Percentiles rank a stretch among this genome's conserved stretches.
Conservation (phyloP, 2,888 invertebrate species). For the Sarcophaga subvicina region DNA sequence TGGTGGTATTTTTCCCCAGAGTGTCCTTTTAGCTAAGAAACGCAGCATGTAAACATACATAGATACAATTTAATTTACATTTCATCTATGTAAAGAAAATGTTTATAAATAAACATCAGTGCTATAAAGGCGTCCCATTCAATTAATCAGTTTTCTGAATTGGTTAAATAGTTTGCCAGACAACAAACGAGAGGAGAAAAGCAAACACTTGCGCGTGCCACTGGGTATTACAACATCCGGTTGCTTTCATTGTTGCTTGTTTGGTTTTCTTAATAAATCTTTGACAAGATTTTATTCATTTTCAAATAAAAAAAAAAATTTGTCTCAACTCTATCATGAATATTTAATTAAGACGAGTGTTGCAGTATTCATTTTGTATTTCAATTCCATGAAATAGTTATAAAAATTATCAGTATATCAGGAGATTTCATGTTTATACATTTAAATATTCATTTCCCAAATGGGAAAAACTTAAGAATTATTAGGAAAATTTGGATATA, state of each 20-base stretch:
- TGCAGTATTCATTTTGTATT: conserved; percentile 1
- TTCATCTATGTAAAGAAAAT: conserved; percentile 41
- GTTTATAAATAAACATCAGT: background rate
- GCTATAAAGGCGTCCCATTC: conserved; percentile 34
- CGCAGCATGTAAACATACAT: background rate
- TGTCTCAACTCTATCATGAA: background rate
- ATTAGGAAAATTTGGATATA: background rate
- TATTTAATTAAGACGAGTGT: conserved; percentile 1
- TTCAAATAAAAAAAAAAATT: background rate
- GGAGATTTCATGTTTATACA: background rate
- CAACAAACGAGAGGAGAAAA: conserved; percentile 30
- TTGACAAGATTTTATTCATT: conserved; percentile 14
- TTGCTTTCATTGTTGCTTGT: background rate
- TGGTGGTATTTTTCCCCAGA: conserved; percentile 48
- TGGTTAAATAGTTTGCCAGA: conserved; percentile 68
- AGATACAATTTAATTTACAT: conserved; percentile 52
- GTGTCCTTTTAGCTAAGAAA: conserved; percentile 33
- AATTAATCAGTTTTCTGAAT: conserved; percentile 68
- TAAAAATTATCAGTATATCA: conserved; percentile 23
- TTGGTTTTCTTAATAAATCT: background rate
- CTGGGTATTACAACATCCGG: conserved; percentile 49
- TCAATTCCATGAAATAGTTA: conserved; percentile 24
- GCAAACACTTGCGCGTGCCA: conserved; percentile 51
- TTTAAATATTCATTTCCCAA: background rate
- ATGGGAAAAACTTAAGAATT: background rate